Conservation (phyloP, 37 sponge, comb jelly and placozoan genomes). For the Halichondria panicea region DNA sequence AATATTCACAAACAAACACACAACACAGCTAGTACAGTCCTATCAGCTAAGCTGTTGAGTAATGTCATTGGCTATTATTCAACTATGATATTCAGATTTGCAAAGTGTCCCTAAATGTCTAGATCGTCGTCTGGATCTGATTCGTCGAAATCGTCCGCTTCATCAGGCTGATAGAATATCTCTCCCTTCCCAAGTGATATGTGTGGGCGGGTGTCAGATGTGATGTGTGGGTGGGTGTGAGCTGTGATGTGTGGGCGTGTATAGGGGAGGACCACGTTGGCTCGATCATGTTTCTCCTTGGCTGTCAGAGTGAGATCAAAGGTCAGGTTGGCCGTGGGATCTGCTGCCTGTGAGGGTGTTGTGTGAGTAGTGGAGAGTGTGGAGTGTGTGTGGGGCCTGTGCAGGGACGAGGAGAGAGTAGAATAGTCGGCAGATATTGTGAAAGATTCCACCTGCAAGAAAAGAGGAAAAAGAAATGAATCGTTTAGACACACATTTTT, state of each 20-base stretch:
- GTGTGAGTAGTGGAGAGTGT: too few relatives aligned
- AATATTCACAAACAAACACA: too few relatives aligned
- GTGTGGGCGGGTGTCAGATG: background rate
- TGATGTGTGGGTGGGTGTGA: background rate
- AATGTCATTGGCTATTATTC: too few relatives aligned
- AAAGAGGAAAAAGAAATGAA: too few relatives aligned
- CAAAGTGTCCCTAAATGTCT: constrained; percentile 64
- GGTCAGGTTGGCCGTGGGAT: constrained; percentile 83
- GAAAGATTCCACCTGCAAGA: background rate
- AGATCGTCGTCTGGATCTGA: constrained; percentile 88
- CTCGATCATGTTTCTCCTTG: constrained; percentile 58
- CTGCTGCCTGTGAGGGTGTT: constrained; percentile 8
- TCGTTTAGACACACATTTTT: background rate
- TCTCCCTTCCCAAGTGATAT: constrained; percentile 9
- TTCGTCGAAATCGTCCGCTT: constrained; percentile 79
- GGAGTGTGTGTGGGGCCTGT: too few relatives aligned
- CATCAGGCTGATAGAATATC: constrained; percentile 77
- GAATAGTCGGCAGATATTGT: background rate
- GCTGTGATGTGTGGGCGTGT: too few relatives aligned
- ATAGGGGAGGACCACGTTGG: constrained; percentile 68
- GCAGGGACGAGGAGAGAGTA: background rate
- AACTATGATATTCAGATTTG: too few relatives aligned
- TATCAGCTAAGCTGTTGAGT: too few relatives aligned
- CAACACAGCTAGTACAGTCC: too few relatives aligned
- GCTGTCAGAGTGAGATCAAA: constrained; percentile 71